These are phyloP conservation scores for Eulemur coronatus DNA, from an alignment of 2,797 vertebrate species.

Conservation along the genomic window DNA sequence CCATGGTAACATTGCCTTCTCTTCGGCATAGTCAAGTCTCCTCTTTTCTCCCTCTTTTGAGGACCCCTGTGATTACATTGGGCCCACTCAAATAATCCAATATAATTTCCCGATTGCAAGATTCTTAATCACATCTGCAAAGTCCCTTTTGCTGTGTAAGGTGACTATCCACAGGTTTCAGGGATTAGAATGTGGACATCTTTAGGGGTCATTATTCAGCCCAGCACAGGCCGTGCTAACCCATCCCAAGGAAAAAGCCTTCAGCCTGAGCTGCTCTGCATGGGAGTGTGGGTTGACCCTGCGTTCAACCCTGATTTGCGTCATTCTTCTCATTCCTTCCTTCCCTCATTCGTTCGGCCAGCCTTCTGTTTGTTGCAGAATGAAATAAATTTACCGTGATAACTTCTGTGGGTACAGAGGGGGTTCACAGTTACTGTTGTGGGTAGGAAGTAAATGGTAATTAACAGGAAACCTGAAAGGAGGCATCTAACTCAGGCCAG, in stretches of 20 bases:
- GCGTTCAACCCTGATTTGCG: not conserved
- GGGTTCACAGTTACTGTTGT: not conserved
- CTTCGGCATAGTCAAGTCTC: not conserved
- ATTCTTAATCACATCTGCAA: not conserved
- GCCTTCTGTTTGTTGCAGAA: not conserved
- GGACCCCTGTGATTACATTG: not conserved
- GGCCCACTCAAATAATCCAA: not conserved
- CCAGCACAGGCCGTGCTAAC: not conserved
- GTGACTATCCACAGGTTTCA: not conserved
- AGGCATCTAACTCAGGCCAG: not conserved
- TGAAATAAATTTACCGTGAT: not conserved
- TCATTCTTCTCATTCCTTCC: too few species aligned
- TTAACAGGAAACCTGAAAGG: not conserved
- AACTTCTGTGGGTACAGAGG: not conserved
- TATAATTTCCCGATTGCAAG: not conserved
- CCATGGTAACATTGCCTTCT: not conserved
- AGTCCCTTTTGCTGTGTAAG: not conserved
- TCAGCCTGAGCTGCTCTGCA: not conserved
- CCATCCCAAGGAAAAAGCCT: not conserved
- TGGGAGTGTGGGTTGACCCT: not conserved
- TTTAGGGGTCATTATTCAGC: not conserved
- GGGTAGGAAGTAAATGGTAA: not conserved
- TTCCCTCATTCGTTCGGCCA: rapidly evolving
- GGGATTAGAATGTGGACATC: not conserved
- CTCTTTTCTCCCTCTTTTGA: not conserved